phyloP scores from a whole-genome alignment of 2,113 vertebrate species.

The Suncus etruscus region DNA sequence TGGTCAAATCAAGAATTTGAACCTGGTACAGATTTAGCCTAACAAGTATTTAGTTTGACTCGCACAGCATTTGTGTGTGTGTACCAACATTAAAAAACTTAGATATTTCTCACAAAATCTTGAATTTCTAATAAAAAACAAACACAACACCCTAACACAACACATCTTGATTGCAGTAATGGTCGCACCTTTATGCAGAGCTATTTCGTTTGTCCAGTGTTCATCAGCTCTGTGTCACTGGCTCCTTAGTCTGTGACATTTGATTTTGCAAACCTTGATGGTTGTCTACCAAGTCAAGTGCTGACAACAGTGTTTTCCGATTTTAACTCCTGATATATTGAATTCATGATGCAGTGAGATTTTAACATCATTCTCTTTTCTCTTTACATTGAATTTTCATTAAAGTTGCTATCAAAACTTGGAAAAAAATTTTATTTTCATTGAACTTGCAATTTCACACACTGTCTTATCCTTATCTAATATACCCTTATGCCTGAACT shows the following conservation, averaged over 20 bases:
- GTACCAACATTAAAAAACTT: not conserved
- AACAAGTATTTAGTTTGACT: not conserved
- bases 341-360: not conserved
- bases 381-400: not conserved
- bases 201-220: not conserved
- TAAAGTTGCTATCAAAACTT: not conserved
- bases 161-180: too few relatives aligned
- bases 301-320: not conserved
- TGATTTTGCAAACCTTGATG: not conserved
- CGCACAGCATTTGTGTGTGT: not conserved
- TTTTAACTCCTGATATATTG: not conserved
- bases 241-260: not conserved
- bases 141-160: not conserved
- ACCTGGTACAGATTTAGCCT: not conserved
- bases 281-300: not conserved
- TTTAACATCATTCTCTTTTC: conserved; percentile 22
- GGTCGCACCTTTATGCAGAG: not conserved
- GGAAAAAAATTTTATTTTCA: too few relatives aligned
- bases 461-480: not conserved
- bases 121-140: not conserved
- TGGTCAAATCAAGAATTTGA: not conserved
- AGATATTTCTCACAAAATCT: not conserved
- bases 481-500: conserved; percentile 1
- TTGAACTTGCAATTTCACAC: not conserved
- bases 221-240: not conserved